A percentile compares a stretch with the other conserved stretches of the same genome.
phyloP scores from a whole-genome alignment of 2,113 vertebrate genomes.

The Cyanistes caeruleus region DNA sequence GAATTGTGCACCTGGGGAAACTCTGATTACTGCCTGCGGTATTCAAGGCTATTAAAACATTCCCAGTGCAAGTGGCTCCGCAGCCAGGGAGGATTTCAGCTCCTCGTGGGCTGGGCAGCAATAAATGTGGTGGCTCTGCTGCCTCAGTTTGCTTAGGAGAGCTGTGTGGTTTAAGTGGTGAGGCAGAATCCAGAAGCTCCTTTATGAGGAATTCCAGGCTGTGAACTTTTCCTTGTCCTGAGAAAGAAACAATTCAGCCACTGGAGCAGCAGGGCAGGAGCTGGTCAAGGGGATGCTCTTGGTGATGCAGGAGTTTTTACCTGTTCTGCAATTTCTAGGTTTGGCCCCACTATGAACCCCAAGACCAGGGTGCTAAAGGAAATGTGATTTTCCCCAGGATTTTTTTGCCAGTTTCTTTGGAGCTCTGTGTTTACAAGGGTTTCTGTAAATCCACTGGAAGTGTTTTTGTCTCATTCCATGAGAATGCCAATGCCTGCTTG shows the following conservation, averaged over 20 bases:
- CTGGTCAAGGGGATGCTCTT: not conserved
- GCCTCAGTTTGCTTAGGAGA: not conserved
- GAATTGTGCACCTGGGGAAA: constrained; percentile 39
- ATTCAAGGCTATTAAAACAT: constrained; percentile 10
- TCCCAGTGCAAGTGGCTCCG: not conserved
- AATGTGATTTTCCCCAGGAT: not conserved
- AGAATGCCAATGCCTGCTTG: not conserved
- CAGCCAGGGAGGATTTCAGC: not conserved
- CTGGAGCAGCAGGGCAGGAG: not conserved
- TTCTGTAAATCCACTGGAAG: not conserved
- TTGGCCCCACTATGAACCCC: not conserved
- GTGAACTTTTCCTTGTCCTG: not conserved
- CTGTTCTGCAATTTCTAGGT: fast-evolving
- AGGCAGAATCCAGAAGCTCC: not conserved
- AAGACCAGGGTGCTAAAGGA: not conserved
- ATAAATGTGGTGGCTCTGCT: not conserved
- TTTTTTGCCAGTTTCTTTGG: not conserved
- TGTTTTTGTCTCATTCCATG: not conserved
- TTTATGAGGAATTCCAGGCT: not conserved
- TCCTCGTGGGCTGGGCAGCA: not conserved
- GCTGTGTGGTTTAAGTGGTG: not conserved
- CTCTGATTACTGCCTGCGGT: not conserved
- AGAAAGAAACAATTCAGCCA: not conserved
- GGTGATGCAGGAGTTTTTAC: not conserved
- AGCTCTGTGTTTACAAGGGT: not conserved